A percentile compares a stretch with the other conserved stretches of the same genome.
phyloP scores from a whole-genome alignment of 2,888 invertebrate species.

The Dendrolimus pini region DNA sequence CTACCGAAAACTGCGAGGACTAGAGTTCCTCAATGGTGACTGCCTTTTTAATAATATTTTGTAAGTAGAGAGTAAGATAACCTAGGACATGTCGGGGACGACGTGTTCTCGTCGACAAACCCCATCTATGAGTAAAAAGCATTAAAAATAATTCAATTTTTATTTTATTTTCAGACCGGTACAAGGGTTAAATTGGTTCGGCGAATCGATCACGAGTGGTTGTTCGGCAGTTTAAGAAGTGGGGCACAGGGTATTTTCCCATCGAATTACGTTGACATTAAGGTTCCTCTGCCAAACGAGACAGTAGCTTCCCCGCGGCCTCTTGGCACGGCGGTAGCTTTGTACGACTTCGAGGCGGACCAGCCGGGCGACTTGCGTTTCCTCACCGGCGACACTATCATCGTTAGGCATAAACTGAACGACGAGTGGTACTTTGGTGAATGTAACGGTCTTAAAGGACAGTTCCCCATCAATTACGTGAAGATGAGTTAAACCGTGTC shows the following conservation, averaged over 20 bases:
- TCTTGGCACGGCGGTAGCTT: slow-evolving; percentile 74
- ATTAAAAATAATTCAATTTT: too few relatives aligned
- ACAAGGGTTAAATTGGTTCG: slow-evolving; percentile 83
- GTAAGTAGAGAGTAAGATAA: too few relatives aligned
- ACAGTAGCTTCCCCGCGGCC: slow-evolving; percentile 17
- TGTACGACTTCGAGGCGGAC: slow-evolving; percentile 84
- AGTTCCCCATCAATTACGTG: slow-evolving; percentile 88
- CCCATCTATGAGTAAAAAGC: too few relatives aligned
- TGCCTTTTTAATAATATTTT: too few relatives aligned
- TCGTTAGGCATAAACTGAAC: slow-evolving; percentile 81
- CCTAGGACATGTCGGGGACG: too few relatives aligned
- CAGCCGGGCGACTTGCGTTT: slow-evolving; percentile 58
- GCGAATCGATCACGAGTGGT: slow-evolving; percentile 87
- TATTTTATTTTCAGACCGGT: slow-evolving; percentile 75
- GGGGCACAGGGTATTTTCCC: slow-evolving; percentile 90
- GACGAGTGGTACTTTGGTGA: slow-evolving; percentile 88
- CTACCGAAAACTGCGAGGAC: too few relatives aligned
- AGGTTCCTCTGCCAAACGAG: slow-evolving; percentile 79
- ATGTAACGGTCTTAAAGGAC: slow-evolving; percentile 80
- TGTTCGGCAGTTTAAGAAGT: slow-evolving; percentile 81
- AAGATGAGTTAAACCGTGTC: slow-evolving; percentile 56
- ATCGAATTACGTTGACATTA: slow-evolving; percentile 84
- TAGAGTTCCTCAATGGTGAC: too few relatives aligned
- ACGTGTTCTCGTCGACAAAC: too few relatives aligned
- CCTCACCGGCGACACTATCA: slow-evolving; percentile 64